Percentiles rank a stretch among this genome's conserved stretches.
Conservation (phyloP, 2,888 invertebrate genomes). For the Drosophila falleni region DNA sequence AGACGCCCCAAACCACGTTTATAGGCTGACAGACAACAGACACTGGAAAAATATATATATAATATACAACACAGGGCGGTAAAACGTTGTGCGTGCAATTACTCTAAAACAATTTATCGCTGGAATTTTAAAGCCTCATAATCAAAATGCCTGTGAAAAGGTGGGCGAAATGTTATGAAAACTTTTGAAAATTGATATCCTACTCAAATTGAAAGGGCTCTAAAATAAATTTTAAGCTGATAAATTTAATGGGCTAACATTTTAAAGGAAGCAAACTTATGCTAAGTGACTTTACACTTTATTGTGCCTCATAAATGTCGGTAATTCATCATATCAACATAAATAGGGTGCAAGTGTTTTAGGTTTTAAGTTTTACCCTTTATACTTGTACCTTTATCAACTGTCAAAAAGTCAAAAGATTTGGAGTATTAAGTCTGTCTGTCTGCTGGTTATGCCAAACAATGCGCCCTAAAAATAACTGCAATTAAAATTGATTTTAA, state of each 20-base stretch:
- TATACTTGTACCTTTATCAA: conserved; percentile 22
- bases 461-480: conserved; percentile 24
- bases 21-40: conserved; percentile 3
- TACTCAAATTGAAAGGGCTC: conserved; percentile 3
- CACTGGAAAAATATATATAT: neutral
- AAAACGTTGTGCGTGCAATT: conserved; percentile 15
- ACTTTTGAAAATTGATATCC: conserved; percentile 27
- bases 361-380: conserved; percentile 2
- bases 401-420: conserved; percentile 23
- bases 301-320: conserved; percentile 11
- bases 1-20: neutral
- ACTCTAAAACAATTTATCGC: conserved; percentile 28
- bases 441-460: conserved; percentile 14
- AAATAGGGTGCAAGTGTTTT: conserved; percentile 3
- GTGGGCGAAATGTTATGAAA: neutral
- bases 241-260: conserved; percentile 12
- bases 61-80: neutral
- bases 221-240: conserved; percentile 2
- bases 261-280: conserved; percentile 7
- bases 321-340: conserved; percentile 16
- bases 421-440: conserved; percentile 6
- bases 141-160: neutral
- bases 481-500: conserved; percentile 31
- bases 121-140: conserved; percentile 13
- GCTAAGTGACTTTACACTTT: conserved; percentile 25